A percentile compares a stretch with the other conserved stretches of the same genome.
Evolutionary conservation across 2,113 vertebrate species (phyloP).

Genomic region (Pseudopipra pipra): DNA sequence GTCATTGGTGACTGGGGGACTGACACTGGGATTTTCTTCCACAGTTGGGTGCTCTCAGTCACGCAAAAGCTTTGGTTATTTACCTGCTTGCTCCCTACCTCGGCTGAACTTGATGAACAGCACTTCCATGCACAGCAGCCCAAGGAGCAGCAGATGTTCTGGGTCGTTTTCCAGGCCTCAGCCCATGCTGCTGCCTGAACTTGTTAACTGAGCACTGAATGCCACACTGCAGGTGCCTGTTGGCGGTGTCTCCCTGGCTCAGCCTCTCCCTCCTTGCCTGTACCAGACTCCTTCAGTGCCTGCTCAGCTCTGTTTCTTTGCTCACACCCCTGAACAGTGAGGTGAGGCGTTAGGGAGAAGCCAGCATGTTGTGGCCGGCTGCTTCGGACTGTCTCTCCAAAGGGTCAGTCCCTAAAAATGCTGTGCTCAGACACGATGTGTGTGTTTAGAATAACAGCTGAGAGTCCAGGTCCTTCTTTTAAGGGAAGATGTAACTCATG

Average conservation of each 20-base stretch:
- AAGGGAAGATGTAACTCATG: not conserved
- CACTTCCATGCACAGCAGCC: not conserved
- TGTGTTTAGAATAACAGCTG: not conserved
- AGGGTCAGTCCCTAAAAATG: not conserved
- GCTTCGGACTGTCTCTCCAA: not conserved
- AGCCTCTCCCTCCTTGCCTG: not conserved
- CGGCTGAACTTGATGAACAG: not conserved
- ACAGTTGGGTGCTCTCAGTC: not conserved
- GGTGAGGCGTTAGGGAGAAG: not conserved
- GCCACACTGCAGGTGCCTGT: not conserved
- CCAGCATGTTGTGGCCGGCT: not conserved
- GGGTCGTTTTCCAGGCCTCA: constrained; percentile 6
- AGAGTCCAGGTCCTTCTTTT: not conserved
- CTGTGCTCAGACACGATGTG: not conserved
- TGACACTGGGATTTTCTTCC: not conserved
- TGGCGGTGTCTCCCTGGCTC: not conserved
- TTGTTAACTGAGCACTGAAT: not conserved
- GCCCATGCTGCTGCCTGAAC: constrained; percentile 10
- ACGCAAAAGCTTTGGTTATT: not conserved
- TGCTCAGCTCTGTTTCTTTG: not conserved
- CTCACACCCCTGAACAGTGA: not conserved
- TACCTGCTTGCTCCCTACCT: constrained; percentile 21
- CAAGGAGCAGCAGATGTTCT: constrained; percentile 16
- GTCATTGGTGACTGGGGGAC: not conserved
- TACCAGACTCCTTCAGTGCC: not conserved